Evolutionary conservation across 1,140 invertebrate species (phyloP), one percentile per base, ranked within the genome.

Genomic region (Teleogryllus occipitalis): DNA sequence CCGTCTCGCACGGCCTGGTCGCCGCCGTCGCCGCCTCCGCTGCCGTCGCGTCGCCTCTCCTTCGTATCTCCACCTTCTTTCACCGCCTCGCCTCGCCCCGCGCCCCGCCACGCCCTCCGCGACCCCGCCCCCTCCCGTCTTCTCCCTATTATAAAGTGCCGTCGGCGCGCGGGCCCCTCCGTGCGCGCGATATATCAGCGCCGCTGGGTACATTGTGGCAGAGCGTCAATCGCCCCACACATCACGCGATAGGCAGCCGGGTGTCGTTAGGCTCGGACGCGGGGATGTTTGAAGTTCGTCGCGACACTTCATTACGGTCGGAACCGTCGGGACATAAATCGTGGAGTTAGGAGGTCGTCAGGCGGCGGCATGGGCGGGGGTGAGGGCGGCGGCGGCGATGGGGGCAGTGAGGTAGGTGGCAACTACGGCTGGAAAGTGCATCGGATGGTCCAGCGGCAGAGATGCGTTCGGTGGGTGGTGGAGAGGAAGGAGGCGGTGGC

Each of bases 81-180:
- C 18, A 14, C 1, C 54, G 0, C 1, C 27, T 39, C 27, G 27
- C 27, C 27, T 1, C 27, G 27, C 27, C 27, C 5, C 27, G 27
- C 27, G 54, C 54, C 54, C 10, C 54, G 54, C 54, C 2, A 1
- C 18, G 10, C 18, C 54, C 10, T 65, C 7, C 18, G 10, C 54
- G 10, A 10, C 54, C 18, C 18, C 18, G 10, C 54, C 54, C 10
- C 54, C 54, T 2, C 18, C 54, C 54, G 54, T 65, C 54, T 65
- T 65, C 18, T 65, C 54, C 54, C 54, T 65, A 65, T 65, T 65
- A 65, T 65, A 65, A 65, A 65, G 54, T 65, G 54, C 54, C 54
- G 10, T 65, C 54, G 54, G 54, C 54, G 54, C 54, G 54, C 10
- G 54, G n/a, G 27, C 27, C 27, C 27, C 5, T 2, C 27, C 10